Evolutionary conservation across 2,113 vertebrate genomes (phyloP).

Genomic region (Pelecanoides urinatrix): DNA sequence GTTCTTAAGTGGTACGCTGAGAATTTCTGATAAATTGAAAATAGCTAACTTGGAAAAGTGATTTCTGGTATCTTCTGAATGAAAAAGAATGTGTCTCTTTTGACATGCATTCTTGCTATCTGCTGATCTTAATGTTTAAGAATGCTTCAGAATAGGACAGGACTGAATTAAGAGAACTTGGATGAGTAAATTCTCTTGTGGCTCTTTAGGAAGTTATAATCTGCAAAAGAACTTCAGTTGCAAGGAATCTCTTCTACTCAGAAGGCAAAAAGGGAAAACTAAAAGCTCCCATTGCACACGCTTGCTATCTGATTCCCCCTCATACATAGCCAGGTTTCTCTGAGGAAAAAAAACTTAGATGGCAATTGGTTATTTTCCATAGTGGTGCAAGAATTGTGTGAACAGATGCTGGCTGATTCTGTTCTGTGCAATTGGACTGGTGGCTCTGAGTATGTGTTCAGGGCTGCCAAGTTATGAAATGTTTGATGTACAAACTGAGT

Average conservation of each 20-base stretch:
- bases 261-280: not conserved
- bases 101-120: not conserved
- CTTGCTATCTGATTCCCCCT: not conserved
- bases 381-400: not conserved
- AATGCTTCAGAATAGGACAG: not conserved
- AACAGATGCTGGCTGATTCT: not conserved
- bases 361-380: not conserved
- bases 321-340: not conserved
- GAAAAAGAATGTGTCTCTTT: not conserved
- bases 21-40: not conserved
- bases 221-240: not conserved
- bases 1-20: not conserved
- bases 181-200: slow-evolving; percentile 11
- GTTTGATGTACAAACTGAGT: slow-evolving; percentile 1
- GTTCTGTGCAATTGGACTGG: not conserved
- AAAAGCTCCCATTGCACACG: not conserved
- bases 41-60: not conserved
- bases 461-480: slow-evolving; percentile 40
- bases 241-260: not conserved
- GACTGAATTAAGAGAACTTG: not conserved
- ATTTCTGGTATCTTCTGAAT: not conserved
- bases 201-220: slow-evolving; percentile 8
- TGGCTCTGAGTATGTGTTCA: not conserved
- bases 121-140: not conserved
- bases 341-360: not conserved